Conservation (phyloP, 1,140 invertebrate genomes). For the Philopotamus ludificatus region DNA sequence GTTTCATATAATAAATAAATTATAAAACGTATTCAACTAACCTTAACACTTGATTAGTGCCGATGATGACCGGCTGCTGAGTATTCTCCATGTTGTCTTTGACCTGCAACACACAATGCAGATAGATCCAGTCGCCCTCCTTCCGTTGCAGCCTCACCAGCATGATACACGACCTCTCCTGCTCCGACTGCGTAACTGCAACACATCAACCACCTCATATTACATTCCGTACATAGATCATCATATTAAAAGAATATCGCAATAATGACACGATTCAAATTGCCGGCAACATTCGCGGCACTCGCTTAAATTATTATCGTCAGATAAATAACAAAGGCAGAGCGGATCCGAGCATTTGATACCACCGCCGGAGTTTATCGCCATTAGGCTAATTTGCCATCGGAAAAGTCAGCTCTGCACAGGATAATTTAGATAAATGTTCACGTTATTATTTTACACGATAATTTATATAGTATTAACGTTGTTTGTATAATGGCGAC, state of each 20-base stretch:
- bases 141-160: constrained; percentile 83
- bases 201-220: no score
- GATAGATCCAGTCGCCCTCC: constrained; percentile 88
- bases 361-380: constrained; percentile 14
- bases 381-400: constrained; percentile 26
- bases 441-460: constrained; percentile 27
- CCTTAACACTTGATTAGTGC: constrained; percentile 96
- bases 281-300: constrained; percentile 14
- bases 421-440: constrained; percentile 37
- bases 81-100: constrained; percentile 85
- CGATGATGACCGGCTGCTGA: constrained; percentile 92
- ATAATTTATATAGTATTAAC: constrained; percentile 37
- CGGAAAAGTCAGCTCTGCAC: constrained; percentile 23
- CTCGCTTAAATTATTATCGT: constrained; percentile 12
- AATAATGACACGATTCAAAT: no score
- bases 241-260: no score
- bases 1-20: no score
- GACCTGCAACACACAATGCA: constrained; percentile 92
- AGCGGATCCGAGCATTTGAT: constrained; percentile 21
- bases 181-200: constrained; percentile 90
- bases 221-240: no score
- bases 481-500: constrained; percentile 25
- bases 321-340: constrained; percentile 26
- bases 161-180: constrained; percentile 93
- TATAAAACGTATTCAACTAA: no score